These are phyloP conservation scores for Temnothorax curvispinosus DNA, from an alignment of 1,140 invertebrate species.

Conservation along the genomic window DNA sequence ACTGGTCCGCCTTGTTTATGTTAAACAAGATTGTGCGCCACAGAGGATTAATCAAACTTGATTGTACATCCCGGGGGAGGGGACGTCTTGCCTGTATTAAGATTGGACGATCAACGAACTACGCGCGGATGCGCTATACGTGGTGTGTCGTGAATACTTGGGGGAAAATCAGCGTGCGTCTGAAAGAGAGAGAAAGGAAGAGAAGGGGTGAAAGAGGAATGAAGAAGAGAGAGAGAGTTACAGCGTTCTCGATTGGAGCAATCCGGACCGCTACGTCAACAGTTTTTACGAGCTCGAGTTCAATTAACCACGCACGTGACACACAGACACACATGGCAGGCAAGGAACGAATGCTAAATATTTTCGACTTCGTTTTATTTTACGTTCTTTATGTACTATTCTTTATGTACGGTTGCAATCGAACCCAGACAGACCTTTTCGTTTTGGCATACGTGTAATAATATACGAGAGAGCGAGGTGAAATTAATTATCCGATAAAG, in stretches of 20 bases:
- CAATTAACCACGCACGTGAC: constrained; percentile 17
- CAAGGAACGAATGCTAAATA: background rate
- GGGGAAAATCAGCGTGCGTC: background rate
- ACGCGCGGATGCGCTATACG: background rate
- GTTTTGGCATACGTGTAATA: background rate
- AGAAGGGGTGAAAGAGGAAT: background rate
- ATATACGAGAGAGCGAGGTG: too few relatives aligned
- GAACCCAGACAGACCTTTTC: background rate
- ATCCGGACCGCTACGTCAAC: constrained; percentile 1
- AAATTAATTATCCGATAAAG: background rate
- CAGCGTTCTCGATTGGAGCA: constrained; percentile 22
- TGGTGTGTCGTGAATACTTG: background rate
- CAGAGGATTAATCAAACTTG: constrained; percentile 38
- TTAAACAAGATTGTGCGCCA: constrained; percentile 10
- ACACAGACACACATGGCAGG: background rate
- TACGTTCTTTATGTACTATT: background rate
- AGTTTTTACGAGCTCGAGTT: constrained; percentile 6
- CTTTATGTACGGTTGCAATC: background rate
- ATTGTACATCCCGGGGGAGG: background rate
- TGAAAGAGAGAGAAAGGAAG: background rate
- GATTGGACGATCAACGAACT: background rate
- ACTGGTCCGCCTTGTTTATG: background rate
- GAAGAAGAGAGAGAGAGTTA: background rate
- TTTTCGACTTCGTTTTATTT: background rate
- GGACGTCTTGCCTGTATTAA: background rate